Base-by-base conservation (phyloP, 2,113 vertebrate genomes). In the Prietella phreatophila region DNA sequence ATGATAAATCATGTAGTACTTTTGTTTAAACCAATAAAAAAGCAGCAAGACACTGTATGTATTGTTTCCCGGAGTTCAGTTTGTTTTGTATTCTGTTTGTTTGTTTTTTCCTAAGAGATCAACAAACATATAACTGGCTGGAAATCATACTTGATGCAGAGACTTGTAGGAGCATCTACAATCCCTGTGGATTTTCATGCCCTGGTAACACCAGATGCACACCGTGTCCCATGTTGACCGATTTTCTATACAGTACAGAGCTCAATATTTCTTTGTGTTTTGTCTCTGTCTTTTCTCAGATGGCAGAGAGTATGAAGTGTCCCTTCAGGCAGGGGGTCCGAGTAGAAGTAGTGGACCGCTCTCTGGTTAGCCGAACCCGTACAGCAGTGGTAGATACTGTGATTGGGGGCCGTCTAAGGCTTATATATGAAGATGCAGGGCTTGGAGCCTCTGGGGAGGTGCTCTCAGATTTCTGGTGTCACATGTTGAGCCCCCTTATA, bases 181-280 rank as follows among this genome's bases (percentile, higher is more conserved):
- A 94, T 99, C 36, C 98, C 98, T 5, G 98, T 97, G 79, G 97
- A 99, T 85, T 98, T 99, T 91, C 97, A 98, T 79, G 90, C 97
- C 47, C 98, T 98, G 97, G 98, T 99, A 95, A 90, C 20, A 8
- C 4, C 22, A 30, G 3, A 25, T 10, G 11, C 17, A 3, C 67
- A 92, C 14, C 90, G 55, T 65, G 14, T 11, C 19, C 14, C 15
- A 58, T 81, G 22, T 25, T 60, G 3, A 53, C 47, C 33, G 22
- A 36, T 1, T 9, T 83, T 50, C 33, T 78, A 36, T 17, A 47
- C 7, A 39, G n/a, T 39, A 50, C 50, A 39, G 9, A 55, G 30
- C 27, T 71, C 25, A 33, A 58, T 60, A 55, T 39, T 13, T 53
- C 3, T 61, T 36, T 53, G 7, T 20, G 36, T 25, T 73, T n/a